Evolutionary conservation across 2,113 vertebrate genomes (phyloP).

Genomic region (Rhombomys opimus): DNA sequence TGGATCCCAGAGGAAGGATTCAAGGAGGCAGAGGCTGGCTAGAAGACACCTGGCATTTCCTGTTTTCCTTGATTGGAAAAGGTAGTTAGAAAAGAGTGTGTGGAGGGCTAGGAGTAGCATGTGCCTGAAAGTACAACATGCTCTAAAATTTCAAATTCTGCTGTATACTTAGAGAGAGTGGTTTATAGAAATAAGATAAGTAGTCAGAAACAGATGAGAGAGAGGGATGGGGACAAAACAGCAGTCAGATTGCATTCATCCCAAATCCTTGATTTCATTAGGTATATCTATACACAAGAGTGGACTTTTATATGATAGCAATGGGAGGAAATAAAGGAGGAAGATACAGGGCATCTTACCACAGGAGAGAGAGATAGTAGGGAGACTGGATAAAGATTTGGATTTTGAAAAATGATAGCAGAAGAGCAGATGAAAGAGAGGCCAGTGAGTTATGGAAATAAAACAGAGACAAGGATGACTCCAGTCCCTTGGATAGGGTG

Average conservation of each 20-base stretch:
- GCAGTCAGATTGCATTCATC: background rate
- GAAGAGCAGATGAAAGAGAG: conserved; percentile 13
- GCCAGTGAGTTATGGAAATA: background rate
- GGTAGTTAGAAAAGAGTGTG: background rate
- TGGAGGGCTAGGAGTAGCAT: background rate
- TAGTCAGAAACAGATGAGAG: background rate
- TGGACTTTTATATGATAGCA: background rate
- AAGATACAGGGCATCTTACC: background rate
- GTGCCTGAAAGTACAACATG: background rate
- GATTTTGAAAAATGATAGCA: background rate
- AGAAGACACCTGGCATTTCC: background rate
- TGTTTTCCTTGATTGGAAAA: background rate
- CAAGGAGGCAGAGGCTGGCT: background rate
- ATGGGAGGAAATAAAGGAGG: background rate
- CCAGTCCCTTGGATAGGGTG: background rate
- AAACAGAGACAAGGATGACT: background rate
- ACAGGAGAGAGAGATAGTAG: background rate
- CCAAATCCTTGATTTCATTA: background rate
- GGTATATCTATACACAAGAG: background rate
- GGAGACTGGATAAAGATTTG: background rate
- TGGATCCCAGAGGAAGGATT: background rate
- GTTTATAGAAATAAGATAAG: background rate
- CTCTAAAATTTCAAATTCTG: background rate
- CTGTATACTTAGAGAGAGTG: background rate
- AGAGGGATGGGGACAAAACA: background rate